Evolutionary conservation across 1,140 invertebrate species (phyloP), one percentile per base, ranked within the genome.

Genomic region (Saccostrea glomerata): DNA sequence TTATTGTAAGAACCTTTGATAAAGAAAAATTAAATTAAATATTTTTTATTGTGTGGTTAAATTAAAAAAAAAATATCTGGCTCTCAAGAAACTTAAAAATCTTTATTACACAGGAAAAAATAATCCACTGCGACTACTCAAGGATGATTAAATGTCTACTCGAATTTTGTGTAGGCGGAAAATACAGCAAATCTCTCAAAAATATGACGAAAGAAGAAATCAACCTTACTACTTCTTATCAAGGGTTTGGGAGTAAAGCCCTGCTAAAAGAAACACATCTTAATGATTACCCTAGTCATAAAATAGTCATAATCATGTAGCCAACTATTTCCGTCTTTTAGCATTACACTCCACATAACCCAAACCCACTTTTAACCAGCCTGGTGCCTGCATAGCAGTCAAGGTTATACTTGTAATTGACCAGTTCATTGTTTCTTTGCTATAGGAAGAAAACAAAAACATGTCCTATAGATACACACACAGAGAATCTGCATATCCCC

Each of bases 221-320:
- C 58, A 20, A 5, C 70, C 23, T 36, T 77, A 11, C 12, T 77
- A 11, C 11, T 77, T 77, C 70, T 77, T 77, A 77, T 77, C 70
- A 77, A 77, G 25, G 25, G 23, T 77, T 77, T 77, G 70, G 30
- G 25, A 63, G 25, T 30, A 77, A 77, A 77, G 30, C 36, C 25
- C 25, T 25, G 25, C 70, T 77, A 77, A 77, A 77, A 77, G 70
- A 77, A 77, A 77, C 70, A 77, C 70, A 77, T 77, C 25, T 77
- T 30, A 23, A 77, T 77, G 25, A 77, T 77, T 36, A 25, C 30
- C 70, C 70, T 11, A 36, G 70, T 77, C 70, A 77, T 77, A 25
- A 77, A 77, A 77, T 77, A 77, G 25, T 15, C 30, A 77, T 77
- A 77, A 77, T 25, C 70, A 2, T 25, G n/a, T 30, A 73, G 13